These are phyloP conservation scores for Calypte anna DNA, from an alignment of 2,113 vertebrate genomes.

Conservation along the genomic window DNA sequence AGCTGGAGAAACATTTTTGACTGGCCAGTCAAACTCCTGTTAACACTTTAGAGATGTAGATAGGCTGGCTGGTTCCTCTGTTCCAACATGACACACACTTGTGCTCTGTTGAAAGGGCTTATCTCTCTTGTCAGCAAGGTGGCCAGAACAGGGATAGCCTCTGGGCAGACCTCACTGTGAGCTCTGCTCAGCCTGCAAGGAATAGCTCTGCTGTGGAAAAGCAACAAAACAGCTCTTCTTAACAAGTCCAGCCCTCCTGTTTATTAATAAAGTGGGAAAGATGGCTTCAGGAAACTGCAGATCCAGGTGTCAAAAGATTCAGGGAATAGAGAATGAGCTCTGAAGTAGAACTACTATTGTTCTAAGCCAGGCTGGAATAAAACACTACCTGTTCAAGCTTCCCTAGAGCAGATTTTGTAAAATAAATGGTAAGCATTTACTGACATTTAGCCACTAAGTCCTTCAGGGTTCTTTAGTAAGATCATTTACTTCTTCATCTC, in stretches of 20 bases:
- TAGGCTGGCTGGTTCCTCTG: neutral
- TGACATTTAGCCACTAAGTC: neutral
- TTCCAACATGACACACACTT: slow-evolving; percentile 1
- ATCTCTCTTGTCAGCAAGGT: slow-evolving; percentile 29
- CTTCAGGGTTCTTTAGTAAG: neutral
- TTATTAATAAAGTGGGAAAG: neutral
- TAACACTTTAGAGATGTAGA: slow-evolving; percentile 36
- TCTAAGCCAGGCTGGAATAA: neutral
- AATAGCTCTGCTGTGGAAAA: neutral
- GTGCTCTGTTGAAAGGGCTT: slow-evolving; percentile 56
- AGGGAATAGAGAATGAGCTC: neutral
- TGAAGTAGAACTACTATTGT: neutral
- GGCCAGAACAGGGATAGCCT: neutral
- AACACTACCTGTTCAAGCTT: neutral
- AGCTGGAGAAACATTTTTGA: slow-evolving; percentile 13
- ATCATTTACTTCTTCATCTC: neutral
- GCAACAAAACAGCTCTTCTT: neutral
- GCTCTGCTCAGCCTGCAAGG: neutral
- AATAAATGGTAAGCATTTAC: neutral
- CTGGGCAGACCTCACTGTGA: neutral
- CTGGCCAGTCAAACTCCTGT: slow-evolving; percentile 37
- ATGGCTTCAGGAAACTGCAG: neutral
- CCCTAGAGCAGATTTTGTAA: neutral
- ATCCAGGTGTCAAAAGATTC: neutral
- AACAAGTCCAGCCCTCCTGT: neutral